A percentile compares a stretch with the other conserved stretches of the same genome.
These are phyloP conservation scores for Ephialtes manifestator DNA, from an alignment of 2,888 invertebrate genomes.

Conservation along the genomic window DNA sequence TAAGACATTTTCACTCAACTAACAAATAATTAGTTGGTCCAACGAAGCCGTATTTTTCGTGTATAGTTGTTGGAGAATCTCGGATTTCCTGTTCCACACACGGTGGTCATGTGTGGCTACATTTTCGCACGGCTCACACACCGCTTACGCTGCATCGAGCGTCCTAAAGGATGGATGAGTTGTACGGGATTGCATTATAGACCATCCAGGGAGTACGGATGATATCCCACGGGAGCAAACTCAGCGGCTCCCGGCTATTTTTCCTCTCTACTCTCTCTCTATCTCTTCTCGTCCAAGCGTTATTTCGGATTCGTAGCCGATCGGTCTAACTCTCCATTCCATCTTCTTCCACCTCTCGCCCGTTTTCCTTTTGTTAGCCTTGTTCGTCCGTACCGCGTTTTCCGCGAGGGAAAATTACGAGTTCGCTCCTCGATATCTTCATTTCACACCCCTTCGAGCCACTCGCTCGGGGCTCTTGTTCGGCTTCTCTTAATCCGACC, in stretches of 20 bases:
- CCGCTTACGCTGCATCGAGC: conserved; percentile 56
- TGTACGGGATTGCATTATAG: conserved; percentile 74
- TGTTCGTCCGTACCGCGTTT: conserved; percentile 31
- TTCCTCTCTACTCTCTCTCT: conserved; percentile 49
- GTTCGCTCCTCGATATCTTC: conserved; percentile 52
- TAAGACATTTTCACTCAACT: too few species aligned
- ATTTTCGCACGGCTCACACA: not conserved
- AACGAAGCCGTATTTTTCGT: too few species aligned
- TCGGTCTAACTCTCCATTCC: conserved; percentile 9
- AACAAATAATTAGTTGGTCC: too few species aligned
- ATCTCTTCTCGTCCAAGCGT: conserved; percentile 18
- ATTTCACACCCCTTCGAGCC: conserved; percentile 50
- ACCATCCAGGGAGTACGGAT: conserved; percentile 67
- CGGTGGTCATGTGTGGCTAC: not conserved
- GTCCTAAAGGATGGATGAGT: conserved; percentile 74
- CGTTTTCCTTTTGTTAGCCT: conserved; percentile 18
- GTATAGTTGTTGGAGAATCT: conserved; percentile 2
- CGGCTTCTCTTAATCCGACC: conserved; percentile 36
- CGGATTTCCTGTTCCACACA: conserved; percentile 3
- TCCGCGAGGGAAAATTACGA: conserved; percentile 27
- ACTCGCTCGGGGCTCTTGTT: conserved; percentile 2
- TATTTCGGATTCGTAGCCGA: conserved; percentile 32
- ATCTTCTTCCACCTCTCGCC: not conserved
- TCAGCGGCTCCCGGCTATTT: conserved; percentile 70
- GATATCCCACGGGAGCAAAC: conserved; percentile 75